These are phyloP conservation scores for Channa striata DNA, from an alignment of 2,797 vertebrate genomes.

Conservation along the genomic window DNA sequence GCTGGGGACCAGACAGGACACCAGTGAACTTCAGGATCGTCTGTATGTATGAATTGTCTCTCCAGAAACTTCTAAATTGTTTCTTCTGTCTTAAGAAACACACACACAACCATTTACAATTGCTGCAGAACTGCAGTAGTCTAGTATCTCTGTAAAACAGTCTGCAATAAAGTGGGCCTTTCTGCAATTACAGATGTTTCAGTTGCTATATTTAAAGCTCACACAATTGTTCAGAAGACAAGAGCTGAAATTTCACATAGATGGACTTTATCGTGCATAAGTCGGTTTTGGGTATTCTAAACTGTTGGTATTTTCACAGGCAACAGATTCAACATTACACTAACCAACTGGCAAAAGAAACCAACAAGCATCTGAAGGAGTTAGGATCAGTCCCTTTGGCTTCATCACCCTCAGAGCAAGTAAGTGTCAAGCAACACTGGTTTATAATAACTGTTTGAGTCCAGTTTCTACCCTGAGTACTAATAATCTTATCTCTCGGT, in stretches of 20 bases:
- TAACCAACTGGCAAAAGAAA: slow-evolving; percentile 95
- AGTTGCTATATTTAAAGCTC: background rate
- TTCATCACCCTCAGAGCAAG: slow-evolving; percentile 91
- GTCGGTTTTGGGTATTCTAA: background rate
- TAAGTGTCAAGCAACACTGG: slow-evolving; percentile 57
- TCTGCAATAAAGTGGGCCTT: background rate
- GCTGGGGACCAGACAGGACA: slow-evolving; percentile 93
- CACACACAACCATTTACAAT: background rate
- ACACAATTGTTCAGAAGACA: background rate
- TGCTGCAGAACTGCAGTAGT: background rate
- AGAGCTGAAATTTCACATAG: background rate
- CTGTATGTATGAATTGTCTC: slow-evolving; percentile 84
- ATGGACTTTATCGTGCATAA: background rate
- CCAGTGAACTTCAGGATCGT: slow-evolving; percentile 92
- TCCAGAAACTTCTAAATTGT: background rate
- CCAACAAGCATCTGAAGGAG: slow-evolving; percentile 94
- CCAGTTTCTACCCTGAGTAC: too few relatives aligned
- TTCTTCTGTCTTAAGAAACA: background rate
- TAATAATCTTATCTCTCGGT: too few relatives aligned
- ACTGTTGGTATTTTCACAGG: slow-evolving; percentile 72
- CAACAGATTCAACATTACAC: slow-evolving; percentile 95
- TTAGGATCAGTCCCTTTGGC: slow-evolving; percentile 89
- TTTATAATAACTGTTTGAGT: background rate
- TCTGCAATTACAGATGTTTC: background rate
- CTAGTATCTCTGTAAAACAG: background rate